Evolutionary conservation across 2,888 invertebrate genomes (phyloP).

Genomic region (Hartigia nigra): DNA sequence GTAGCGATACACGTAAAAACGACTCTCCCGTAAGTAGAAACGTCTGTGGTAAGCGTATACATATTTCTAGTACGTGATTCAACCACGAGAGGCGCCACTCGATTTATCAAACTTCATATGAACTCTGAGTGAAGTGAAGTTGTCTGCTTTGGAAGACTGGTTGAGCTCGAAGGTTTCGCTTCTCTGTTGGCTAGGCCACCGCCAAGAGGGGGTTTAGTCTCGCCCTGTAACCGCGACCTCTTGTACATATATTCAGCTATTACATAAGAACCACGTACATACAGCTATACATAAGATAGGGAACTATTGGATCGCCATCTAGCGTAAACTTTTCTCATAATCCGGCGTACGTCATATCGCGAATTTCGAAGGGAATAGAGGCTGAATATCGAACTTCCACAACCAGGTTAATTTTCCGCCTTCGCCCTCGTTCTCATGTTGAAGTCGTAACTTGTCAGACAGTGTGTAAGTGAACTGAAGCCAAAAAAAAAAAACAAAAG

Average conservation of each 20-base stretch:
- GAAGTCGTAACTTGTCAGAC: background rate
- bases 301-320: background rate
- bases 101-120: conserved; percentile 6
- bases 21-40: background rate
- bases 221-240: conserved; percentile 2
- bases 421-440: background rate
- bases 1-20: background rate
- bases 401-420: background rate
- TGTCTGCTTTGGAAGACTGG: background rate
- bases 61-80: background rate
- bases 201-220: background rate
- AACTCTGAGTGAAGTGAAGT: background rate
- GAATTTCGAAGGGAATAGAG: background rate
- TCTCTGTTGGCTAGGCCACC: too few species aligned
- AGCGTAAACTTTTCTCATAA: background rate
- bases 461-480: background rate
- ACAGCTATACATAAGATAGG: background rate
- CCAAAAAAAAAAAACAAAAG: background rate
- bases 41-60: background rate
- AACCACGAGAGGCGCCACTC: background rate
- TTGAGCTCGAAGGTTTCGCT: background rate
- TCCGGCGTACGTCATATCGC: background rate
- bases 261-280: background rate
- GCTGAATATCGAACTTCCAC: background rate
- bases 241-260: background rate